Conservation (phyloP, 2,797 vertebrate genomes). For the Melanotaenia pygmaea region DNA sequence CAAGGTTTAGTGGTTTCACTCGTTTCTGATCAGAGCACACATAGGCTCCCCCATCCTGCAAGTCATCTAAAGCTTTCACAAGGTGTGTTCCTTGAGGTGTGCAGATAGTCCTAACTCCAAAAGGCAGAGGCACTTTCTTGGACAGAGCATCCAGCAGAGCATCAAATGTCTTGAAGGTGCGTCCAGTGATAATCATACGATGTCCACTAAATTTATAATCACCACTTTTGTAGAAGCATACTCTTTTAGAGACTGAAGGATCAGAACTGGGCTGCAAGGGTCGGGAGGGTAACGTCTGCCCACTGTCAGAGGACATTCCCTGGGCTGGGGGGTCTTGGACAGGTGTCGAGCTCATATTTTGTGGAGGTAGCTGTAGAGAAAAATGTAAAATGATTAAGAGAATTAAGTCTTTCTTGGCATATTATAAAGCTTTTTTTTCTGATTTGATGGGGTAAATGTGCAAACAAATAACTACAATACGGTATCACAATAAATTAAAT, state of each 20-base stretch:
- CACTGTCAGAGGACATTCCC: constrained; percentile 78
- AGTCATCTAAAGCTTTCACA: constrained; percentile 87
- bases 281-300: constrained; percentile 71
- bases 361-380: constrained; percentile 34
- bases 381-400: neutral
- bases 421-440: neutral
- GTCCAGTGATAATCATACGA: constrained; percentile 89
- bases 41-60: constrained; percentile 93
- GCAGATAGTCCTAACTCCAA: constrained; percentile 95
- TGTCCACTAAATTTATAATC: constrained; percentile 92
- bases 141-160: constrained; percentile 92
- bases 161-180: constrained; percentile 95
- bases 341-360: constrained; percentile 86
- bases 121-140: constrained; percentile 92
- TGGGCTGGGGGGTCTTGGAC: constrained; percentile 79
- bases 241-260: constrained; percentile 86
- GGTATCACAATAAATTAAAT: neutral
- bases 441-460: neutral
- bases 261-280: constrained; percentile 74
- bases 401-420: neutral
- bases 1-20: constrained; percentile 91
- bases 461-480: neutral
- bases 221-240: constrained; percentile 97
- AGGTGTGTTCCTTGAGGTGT: constrained; percentile 89
- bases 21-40: constrained; percentile 92